These are phyloP conservation scores for Helostoma temminkii DNA, from an alignment of 2,797 vertebrate genomes.

Conservation along the genomic window DNA sequence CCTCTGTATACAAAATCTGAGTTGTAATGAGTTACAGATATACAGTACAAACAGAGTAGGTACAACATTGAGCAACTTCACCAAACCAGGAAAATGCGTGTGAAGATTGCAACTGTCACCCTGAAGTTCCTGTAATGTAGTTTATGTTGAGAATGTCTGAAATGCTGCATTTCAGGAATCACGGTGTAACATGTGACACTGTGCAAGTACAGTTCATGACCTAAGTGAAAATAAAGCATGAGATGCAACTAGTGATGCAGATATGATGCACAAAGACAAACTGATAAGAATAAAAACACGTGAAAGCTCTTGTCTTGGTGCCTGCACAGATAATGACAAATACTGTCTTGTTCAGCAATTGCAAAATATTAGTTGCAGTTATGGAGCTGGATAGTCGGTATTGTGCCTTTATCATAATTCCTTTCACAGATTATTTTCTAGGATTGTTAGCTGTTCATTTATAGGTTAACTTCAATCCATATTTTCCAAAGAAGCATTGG, in stretches of 20 bases:
- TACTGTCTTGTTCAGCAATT: conserved; percentile 41
- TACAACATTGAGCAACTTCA: no score
- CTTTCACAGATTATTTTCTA: not conserved
- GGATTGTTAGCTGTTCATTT: not conserved
- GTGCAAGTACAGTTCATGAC: conserved; percentile 34
- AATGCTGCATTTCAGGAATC: conserved; percentile 67
- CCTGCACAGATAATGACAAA: conserved; percentile 50
- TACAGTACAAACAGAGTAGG: no score
- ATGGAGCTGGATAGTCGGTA: not conserved
- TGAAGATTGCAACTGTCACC: not conserved
- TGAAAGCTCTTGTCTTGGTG: conserved; percentile 8
- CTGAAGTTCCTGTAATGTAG: not conserved
- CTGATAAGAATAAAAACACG: conserved; percentile 46
- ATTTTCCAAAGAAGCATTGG: not conserved
- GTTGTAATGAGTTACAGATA: no score
- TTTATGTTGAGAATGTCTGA: conserved; percentile 38
- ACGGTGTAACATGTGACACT: not conserved
- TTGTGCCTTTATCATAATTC: no score
- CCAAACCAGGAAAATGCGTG: no score
- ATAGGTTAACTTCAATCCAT: not conserved
- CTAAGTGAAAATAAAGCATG: conserved; percentile 23
- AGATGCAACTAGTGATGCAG: conserved; percentile 43
- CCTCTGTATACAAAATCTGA: no score
- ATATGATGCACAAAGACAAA: conserved; percentile 19
- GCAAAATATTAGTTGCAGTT: not conserved